Evolutionary conservation across 2,113 vertebrate species (phyloP).

Genomic region (Toxotes chatareus): DNA sequence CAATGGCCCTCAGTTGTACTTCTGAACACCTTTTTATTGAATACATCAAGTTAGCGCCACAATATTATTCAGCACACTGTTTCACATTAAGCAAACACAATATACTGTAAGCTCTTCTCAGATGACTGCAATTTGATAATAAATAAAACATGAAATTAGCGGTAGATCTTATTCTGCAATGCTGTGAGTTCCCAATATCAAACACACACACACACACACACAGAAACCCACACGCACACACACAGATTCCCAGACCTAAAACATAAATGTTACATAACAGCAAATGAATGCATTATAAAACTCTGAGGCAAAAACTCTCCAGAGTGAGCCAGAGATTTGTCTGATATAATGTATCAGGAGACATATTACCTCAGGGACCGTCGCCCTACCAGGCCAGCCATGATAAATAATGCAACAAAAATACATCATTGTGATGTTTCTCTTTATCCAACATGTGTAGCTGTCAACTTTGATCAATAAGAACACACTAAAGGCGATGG

Average conservation of each 20-base stretch:
- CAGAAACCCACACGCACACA: background rate
- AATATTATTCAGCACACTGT: background rate
- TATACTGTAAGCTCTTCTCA: background rate
- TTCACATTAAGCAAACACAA: conserved; percentile 27
- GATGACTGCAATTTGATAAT: conserved; percentile 9
- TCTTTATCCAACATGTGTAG: conserved; percentile 84
- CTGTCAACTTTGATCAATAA: conserved; percentile 85
- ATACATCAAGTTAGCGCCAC: background rate
- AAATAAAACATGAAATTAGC: conserved; percentile 64
- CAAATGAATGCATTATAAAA: conserved; percentile 67
- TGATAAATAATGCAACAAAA: conserved; percentile 83
- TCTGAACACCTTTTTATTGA: background rate
- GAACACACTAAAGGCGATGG: conserved; percentile 64
- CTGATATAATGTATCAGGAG: conserved; percentile 80
- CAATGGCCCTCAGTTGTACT: background rate
- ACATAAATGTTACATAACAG: conserved; percentile 71
- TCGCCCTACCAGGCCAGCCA: conserved; percentile 67
- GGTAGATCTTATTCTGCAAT: conserved; percentile 19
- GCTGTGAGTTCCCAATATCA: conserved; percentile 22
- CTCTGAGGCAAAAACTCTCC: conserved; percentile 62
- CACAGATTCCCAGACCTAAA: conserved; percentile 32
- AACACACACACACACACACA: conserved; percentile 12
- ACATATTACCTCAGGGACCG: conserved; percentile 78
- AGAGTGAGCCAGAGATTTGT: conserved; percentile 72
- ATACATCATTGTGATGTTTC: conserved; percentile 81